These are phyloP conservation scores for Platichthys flesus DNA, from an alignment of 2,113 vertebrate genomes.

Conservation along the genomic window DNA sequence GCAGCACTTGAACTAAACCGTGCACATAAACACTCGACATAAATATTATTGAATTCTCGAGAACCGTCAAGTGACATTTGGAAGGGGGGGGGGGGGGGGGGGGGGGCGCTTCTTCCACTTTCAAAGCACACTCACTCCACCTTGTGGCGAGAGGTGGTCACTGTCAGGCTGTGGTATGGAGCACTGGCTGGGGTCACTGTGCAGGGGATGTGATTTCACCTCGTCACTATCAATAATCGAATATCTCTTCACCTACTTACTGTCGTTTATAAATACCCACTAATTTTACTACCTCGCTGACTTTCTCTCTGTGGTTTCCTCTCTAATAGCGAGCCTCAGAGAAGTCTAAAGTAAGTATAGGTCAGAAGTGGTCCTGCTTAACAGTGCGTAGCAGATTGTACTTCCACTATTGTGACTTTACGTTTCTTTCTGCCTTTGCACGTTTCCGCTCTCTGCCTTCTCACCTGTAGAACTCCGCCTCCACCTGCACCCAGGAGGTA, in stretches of 20 bases:
- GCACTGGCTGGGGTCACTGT: not conserved
- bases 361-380: not conserved
- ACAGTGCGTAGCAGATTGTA: not conserved
- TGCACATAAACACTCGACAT: conserved; percentile 26
- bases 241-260: not conserved
- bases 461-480: conserved; percentile 60
- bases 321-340: conserved; percentile 60
- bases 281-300: conserved; percentile 23
- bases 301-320: conserved; percentile 36
- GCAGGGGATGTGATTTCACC: not conserved
- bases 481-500: conserved; percentile 64
- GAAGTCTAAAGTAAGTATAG: conserved; percentile 71
- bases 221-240: not conserved
- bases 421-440: conserved; percentile 32
- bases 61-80: not conserved
- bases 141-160: conserved; percentile 65
- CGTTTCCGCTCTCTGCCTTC: conserved; percentile 9
- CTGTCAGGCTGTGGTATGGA: conserved; percentile 10
- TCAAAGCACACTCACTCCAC: conserved; percentile 50
- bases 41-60: conserved; percentile 31
- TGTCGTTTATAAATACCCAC: not conserved
- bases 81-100: too few species aligned
- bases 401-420: conserved; percentile 6
- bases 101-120: not conserved
- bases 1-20: conserved; percentile 15